Percentiles rank a stretch among this genome's conserved stretches.
These are phyloP conservation scores for Eurystomus glaucurus DNA, from an alignment of 2,797 vertebrate species.

Conservation along the genomic window DNA sequence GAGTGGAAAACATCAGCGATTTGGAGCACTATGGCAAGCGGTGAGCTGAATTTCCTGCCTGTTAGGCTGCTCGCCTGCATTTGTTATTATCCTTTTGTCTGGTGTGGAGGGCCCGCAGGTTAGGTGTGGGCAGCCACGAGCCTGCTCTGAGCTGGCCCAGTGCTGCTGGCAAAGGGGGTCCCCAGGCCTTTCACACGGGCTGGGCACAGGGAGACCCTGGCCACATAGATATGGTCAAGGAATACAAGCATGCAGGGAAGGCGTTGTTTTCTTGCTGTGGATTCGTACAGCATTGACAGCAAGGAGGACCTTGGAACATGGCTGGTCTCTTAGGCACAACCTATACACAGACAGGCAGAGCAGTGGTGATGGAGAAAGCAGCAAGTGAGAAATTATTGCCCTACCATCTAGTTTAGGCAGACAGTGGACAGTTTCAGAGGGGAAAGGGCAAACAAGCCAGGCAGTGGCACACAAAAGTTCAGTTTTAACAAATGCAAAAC, in stretches of 20 bases:
- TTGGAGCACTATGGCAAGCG: fast-evolving
- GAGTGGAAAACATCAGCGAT: neutral
- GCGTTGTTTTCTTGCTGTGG: neutral
- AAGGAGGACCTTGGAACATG: neutral
- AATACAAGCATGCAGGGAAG: neutral
- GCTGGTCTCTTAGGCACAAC: neutral
- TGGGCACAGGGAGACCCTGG: neutral
- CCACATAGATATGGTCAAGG: fast-evolving
- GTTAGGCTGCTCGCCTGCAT: fast-evolving
- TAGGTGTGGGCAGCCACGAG: fast-evolving
- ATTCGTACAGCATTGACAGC: neutral
- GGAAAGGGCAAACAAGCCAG: neutral
- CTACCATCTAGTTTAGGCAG: neutral
- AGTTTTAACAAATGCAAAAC: neutral
- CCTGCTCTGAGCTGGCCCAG: fast-evolving
- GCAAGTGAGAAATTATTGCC: neutral
- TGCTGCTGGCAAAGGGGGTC: fast-evolving
- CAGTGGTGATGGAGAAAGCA: neutral
- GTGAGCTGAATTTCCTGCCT: neutral
- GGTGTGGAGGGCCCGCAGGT: fast-evolving
- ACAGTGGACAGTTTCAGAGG: neutral
- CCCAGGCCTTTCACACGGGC: neutral
- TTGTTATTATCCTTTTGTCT: neutral
- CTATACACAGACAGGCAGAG: neutral
- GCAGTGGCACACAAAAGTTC: neutral